Conservation (phyloP, 1,140 invertebrate species). For the Heliconius hewitsoni region DNA sequence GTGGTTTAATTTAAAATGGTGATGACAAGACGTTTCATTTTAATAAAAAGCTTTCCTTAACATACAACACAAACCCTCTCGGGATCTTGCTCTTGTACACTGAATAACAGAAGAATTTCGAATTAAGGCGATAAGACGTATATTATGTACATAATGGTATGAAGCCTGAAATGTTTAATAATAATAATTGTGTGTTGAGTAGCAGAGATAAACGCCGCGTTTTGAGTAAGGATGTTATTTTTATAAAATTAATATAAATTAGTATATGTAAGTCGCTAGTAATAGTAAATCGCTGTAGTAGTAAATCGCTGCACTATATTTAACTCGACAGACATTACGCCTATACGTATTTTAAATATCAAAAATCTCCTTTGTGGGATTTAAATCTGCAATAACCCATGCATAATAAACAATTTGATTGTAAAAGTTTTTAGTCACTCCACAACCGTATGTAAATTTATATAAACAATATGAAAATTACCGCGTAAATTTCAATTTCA, state of each 20-base stretch:
- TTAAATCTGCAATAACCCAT: background rate
- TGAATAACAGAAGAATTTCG: background rate
- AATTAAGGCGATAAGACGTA: background rate
- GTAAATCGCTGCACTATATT: background rate
- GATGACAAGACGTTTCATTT: background rate
- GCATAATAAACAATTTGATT: background rate
- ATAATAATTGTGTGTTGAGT: too few relatives aligned
- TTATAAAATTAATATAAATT: too few relatives aligned
- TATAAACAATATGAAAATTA: slow-evolving; percentile 7
- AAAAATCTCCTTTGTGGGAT: background rate
- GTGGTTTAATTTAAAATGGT: too few relatives aligned
- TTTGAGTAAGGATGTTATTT: too few relatives aligned
- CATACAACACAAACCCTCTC: slow-evolving; percentile 1
- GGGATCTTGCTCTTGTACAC: background rate
- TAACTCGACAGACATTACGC: background rate
- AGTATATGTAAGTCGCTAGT: too few relatives aligned
- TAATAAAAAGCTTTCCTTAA: background rate
- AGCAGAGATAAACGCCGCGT: too few relatives aligned
- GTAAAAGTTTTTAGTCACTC: background rate
- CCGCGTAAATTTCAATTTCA: slow-evolving; percentile 1
- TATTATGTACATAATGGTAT: background rate
- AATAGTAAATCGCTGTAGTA: too few relatives aligned
- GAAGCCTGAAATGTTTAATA: too few relatives aligned
- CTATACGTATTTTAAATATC: background rate
- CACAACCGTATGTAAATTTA: background rate